Base-by-base conservation (phyloP, 1,140 invertebrate species). In the Teleogryllus occipitalis region DNA sequence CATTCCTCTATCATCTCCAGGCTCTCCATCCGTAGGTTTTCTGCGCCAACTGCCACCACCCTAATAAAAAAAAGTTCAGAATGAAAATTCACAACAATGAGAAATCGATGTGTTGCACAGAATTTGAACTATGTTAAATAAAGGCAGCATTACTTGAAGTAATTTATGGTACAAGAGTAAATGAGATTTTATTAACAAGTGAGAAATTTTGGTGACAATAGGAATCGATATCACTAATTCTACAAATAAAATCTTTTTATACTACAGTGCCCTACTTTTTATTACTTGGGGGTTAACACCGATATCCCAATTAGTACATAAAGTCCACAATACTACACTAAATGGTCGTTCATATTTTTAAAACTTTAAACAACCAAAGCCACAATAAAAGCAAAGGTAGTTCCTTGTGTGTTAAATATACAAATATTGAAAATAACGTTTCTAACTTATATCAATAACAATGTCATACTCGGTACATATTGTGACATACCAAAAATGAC, bases 11-110 rank as follows among this genome's bases (percentile, higher is more conserved):
- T 74, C 73, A 75, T 79, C 78, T 47, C 73, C 78, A 14, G 8
- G 22, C 21, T 81, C 74, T 22, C 21, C 54, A 15, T 77, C 78
- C 15, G 72, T 7, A 48, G 72, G 27, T 77, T 79, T 77, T 15
- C 18, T 76, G 15, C 78, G 81, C 78, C 79, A 80, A 79, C 65
- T 79, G 39, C 49, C 76, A 48, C 39, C 65, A 49, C 72, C n/a
- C 76, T 76, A 76, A 76, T 76, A 76, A 76, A 47, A 6, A 27
- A 6, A 8, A 77, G 22, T 21, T 47, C 7, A 22, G 14, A 15
- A 76, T 47, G 46, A 18, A 15, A 3, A 78, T 47, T 15, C 18
- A 10, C 0, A 49, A 15, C 0, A 7, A 78, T 22, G 48, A 21
- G 27, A 7, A 10, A 77, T 2, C n/a, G 4, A 7, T 7, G 7